phyloP scores from a whole-genome alignment of 2,797 vertebrate species.

The Perodicticus potto region DNA sequence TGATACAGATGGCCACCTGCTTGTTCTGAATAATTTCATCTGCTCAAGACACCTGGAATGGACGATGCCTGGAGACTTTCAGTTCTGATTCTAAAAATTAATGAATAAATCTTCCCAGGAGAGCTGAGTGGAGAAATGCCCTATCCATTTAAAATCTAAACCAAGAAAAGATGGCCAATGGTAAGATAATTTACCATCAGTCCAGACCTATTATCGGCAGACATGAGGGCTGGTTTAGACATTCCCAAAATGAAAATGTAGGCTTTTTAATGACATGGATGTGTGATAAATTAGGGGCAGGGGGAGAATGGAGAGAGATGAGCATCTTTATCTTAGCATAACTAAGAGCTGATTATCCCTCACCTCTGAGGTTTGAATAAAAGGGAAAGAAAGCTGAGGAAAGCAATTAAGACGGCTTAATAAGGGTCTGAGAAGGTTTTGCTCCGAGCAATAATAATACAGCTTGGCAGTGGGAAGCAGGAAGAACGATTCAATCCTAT shows the following conservation, averaged over 20 bases:
- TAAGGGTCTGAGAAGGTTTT: conserved; percentile 66
- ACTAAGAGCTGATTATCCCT: conserved; percentile 76
- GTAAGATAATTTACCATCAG: conserved; percentile 53
- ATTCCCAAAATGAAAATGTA: conserved; percentile 33
- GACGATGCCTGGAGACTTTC: conserved; percentile 46
- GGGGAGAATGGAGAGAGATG: neutral
- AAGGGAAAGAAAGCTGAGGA: conserved; percentile 54
- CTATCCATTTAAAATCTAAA: conserved; percentile 53
- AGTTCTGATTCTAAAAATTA: conserved; percentile 51
- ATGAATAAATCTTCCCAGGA: conserved; percentile 66
- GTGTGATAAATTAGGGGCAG: neutral
- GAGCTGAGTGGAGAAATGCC: neutral
- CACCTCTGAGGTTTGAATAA: conserved; percentile 77
- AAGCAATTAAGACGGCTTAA: conserved; percentile 79
- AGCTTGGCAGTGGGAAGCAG: conserved; percentile 37
- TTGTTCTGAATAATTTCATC: conserved; percentile 66
- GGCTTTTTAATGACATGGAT: neutral
- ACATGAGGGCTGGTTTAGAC: neutral
- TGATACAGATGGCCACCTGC: neutral
- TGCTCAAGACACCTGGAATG: neutral
- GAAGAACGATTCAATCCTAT: conserved; percentile 64
- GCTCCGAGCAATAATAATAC: conserved; percentile 65
- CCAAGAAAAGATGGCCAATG: conserved; percentile 32
- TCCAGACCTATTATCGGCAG: conserved; percentile 30
- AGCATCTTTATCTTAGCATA: conserved; percentile 70